Evolutionary conservation across 2,888 invertebrate genomes (phyloP).

Genomic region (Eristalis intricaria): DNA sequence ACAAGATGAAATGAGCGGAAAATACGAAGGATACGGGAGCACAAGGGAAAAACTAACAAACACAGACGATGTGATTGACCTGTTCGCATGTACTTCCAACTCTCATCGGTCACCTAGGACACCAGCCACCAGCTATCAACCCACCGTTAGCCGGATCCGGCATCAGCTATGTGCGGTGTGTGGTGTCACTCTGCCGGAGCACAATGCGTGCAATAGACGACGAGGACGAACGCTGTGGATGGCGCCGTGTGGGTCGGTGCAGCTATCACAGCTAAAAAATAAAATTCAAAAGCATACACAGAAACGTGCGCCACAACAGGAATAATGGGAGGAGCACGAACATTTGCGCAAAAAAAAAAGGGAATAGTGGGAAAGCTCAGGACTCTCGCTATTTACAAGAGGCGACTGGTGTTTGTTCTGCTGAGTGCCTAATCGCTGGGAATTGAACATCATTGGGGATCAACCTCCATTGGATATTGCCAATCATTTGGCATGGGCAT

Average conservation of each 20-base stretch:
- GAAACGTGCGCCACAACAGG: background rate
- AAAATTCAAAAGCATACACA: background rate
- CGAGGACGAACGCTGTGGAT: background rate
- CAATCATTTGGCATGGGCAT: no score
- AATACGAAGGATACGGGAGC: background rate
- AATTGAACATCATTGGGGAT: background rate
- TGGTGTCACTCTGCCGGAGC: background rate
- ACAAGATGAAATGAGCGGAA: no score
- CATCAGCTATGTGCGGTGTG: background rate
- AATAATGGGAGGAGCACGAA: background rate
- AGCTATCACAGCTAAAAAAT: background rate
- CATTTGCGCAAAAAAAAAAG: background rate
- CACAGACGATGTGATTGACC: constrained; percentile 66
- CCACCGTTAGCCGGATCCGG: background rate
- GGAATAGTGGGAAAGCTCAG: background rate
- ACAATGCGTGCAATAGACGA: background rate
- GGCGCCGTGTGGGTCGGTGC: no score
- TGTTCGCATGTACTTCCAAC: constrained; percentile 31
- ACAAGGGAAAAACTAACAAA: constrained; percentile 53
- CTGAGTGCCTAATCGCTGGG: background rate
- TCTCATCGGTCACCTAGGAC: constrained; percentile 39
- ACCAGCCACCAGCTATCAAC: background rate
- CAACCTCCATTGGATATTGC: no score
- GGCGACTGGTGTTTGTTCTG: background rate
- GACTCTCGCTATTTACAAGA: no score